Base-by-base conservation (phyloP, 2,888 invertebrate genomes). In the Macrophya alboannulata region DNA sequence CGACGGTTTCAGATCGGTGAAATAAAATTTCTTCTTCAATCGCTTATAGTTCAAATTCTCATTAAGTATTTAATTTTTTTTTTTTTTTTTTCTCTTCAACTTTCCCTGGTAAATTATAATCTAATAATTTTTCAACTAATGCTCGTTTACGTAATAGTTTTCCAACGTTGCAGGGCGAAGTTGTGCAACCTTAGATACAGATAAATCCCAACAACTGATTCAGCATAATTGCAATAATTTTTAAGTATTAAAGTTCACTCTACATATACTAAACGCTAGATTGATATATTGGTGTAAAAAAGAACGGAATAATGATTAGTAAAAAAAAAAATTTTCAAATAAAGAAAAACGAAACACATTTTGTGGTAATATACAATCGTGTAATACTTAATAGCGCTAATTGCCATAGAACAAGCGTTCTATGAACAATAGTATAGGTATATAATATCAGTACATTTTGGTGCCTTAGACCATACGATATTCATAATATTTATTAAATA, bases 381-480 rank as follows among this genome's bases (percentile, higher is more conserved):
- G 25, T 48, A 77, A 77, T 37, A 74, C 43, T 45, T 25, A 74
- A 43, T 74, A 74, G 43, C 72, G 12, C 31, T 74, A 74, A 74
- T 45, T 74, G n/a, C 72, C 72, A 45, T 74, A 74, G 77, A 77
- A 77, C 25, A 31, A 55, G 77, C 55, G 10, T 77, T 55, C 51
- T 37, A 77, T 77, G 55, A 21, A 31, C 74, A 45, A 74, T 21
- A 10, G 21, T 77, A n/a, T n/a, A 10, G 6, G 31, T 31, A 31
- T 31, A 31, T 31, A 31, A 48, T 77, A 77, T 77, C 77, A 77
- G 77, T 77, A 77, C 51, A 77, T 77, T 77, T 77, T 77, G 77
- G 77, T 77, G 77, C 77, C 51, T 31, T 25, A 77, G 77, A 77
- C 77, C 77, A 77, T 77, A 77, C 51, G 55, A 55, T 77, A 77